Evolutionary conservation across 2,797 vertebrate genomes (phyloP).

Genomic region (Meda fulgida): DNA sequence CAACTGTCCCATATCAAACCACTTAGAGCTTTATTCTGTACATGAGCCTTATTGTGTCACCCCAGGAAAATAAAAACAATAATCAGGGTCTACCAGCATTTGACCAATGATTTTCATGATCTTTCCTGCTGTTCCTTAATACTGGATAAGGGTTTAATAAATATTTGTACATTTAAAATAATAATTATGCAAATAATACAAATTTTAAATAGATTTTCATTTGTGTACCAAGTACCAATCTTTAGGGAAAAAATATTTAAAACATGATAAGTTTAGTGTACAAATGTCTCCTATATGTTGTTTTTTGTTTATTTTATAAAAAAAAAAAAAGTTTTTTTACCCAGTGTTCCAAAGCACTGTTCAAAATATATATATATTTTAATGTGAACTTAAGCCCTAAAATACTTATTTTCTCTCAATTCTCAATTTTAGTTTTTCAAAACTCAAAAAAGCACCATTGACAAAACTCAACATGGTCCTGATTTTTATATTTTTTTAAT

Average conservation of each 20-base stretch:
- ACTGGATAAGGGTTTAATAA: neutral
- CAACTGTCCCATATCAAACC: slow-evolving; percentile 8
- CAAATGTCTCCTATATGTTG: neutral
- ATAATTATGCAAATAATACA: neutral
- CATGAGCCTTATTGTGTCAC: neutral
- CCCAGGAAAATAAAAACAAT: neutral
- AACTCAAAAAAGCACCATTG: neutral
- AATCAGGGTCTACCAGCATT: neutral
- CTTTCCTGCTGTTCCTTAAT: neutral
- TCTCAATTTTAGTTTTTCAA: neutral
- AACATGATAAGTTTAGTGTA: neutral
- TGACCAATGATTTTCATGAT: neutral
- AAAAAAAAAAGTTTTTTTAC: no score
- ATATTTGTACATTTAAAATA: neutral
- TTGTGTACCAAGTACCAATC: neutral
- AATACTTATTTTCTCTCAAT: neutral
- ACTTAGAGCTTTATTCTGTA: neutral
- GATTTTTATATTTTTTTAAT: no score
- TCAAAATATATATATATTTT: no score
- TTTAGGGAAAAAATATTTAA: neutral
- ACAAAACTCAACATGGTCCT: neutral
- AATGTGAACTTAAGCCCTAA: no score
- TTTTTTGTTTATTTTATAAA: neutral
- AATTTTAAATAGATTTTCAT: neutral
- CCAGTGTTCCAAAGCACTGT: no score